Conservation (phyloP, 2,113 vertebrate genomes). For the Psettodes erumei region DNA sequence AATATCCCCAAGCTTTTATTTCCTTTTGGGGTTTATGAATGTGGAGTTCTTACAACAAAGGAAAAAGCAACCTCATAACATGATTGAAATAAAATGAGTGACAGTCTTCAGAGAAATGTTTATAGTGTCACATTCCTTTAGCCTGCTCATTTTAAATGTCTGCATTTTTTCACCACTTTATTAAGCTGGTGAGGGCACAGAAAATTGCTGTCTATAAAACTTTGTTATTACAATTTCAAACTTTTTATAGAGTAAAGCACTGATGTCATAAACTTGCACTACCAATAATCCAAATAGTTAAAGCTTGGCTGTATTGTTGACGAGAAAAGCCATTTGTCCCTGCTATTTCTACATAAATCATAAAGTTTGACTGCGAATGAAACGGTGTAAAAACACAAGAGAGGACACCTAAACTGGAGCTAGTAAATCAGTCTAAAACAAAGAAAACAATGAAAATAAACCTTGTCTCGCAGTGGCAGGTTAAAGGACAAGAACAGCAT, state of each 20-base stretch:
- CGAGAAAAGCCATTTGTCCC: slow-evolving; percentile 4
- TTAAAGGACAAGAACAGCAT: no score
- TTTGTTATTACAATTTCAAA: slow-evolving; percentile 42
- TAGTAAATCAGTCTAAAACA: no score
- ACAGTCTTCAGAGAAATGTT: slow-evolving; percentile 6
- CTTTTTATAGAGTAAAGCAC: slow-evolving; percentile 34
- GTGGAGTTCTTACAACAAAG: not conserved
- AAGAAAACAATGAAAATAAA: no score
- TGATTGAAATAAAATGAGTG: slow-evolving; percentile 44
- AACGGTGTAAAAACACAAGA: no score
- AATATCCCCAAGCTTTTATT: not conserved
- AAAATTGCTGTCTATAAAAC: slow-evolving; percentile 52
- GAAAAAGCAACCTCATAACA: slow-evolving; percentile 24
- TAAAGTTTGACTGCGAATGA: not conserved
- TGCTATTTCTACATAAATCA: not conserved
- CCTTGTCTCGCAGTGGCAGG: no score
- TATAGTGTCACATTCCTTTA: slow-evolving; percentile 34
- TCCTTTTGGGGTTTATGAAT: slow-evolving; percentile 6
- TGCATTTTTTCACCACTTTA: slow-evolving; percentile 44
- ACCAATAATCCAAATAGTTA: slow-evolving; percentile 5
- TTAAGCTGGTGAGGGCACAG: slow-evolving; percentile 29
- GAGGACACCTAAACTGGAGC: no score
- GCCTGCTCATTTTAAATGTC: slow-evolving; percentile 36
- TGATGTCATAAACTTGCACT: slow-evolving; percentile 56
- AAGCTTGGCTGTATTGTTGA: not conserved